phyloP scores from a whole-genome alignment of 2,797 vertebrate species.

The Hemitrygon akajei region DNA sequence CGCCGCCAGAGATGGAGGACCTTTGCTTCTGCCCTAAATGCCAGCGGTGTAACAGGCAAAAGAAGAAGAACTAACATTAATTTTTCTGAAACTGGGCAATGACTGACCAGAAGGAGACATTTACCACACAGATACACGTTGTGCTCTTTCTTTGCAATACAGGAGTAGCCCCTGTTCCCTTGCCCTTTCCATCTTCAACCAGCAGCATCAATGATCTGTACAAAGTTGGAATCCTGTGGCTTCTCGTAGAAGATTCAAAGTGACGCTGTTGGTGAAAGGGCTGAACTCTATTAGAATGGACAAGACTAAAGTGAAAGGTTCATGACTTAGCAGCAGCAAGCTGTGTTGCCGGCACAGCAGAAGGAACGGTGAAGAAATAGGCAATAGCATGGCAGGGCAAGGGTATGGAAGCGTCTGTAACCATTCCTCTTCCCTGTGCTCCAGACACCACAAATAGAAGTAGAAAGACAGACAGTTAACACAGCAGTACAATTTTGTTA shows the following conservation, averaged over 20 bases:
- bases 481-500: neutral
- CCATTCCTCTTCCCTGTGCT: neutral
- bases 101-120: neutral
- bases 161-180: neutral
- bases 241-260: neutral
- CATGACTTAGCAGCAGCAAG: neutral
- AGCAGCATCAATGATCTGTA: neutral
- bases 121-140: neutral
- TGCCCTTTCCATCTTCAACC: neutral
- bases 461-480: neutral
- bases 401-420: neutral
- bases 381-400: neutral
- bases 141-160: neutral
- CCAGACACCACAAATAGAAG: neutral
- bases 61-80: neutral
- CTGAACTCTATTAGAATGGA: neutral
- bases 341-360: neutral
- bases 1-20: too few species aligned
- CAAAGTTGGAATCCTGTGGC: neutral
- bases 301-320: neutral
- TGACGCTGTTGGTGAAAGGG: neutral
- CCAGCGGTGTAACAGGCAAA: too few species aligned
- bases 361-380: neutral
- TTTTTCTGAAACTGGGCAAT: neutral
- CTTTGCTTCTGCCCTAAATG: too few species aligned